Evolutionary conservation across 2,888 invertebrate genomes (phyloP).

Genomic region (Caradrina kadenii): DNA sequence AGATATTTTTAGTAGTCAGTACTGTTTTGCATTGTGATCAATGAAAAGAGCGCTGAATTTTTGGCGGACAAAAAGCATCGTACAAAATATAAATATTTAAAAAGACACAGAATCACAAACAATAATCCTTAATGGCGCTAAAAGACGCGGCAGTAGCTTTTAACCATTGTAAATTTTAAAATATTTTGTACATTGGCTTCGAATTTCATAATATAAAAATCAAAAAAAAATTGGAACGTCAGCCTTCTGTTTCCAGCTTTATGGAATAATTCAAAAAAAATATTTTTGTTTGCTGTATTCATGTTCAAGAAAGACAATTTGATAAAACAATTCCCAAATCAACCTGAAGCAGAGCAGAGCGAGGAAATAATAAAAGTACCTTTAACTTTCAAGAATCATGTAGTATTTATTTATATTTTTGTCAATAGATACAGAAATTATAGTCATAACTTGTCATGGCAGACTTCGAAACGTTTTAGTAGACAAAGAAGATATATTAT

Average conservation of each 20-base stretch:
- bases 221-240: neutral
- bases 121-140: neutral
- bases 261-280: neutral
- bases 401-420: no score
- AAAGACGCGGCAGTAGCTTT: neutral
- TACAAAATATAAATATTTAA: neutral
- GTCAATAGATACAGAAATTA: no score
- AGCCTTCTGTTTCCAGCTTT: neutral
- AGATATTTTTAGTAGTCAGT: no score
- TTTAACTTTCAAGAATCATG: no score
- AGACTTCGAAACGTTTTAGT: no score
- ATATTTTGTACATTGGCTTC: neutral
- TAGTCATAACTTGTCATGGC: no score
- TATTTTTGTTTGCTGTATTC: neutral
- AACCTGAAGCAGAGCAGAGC: no score
- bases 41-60: neutral
- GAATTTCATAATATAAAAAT: neutral
- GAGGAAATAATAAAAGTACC: no score
- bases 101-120: neutral
- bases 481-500: no score
- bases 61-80: neutral
- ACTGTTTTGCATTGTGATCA: neutral
- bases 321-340: no score
- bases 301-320: neutral
- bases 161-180: neutral